Evolutionary conservation across 2,113 vertebrate genomes (phyloP), one percentile per base, ranked within the genome.

Genomic region (Tretioscincus oriximinensis): DNA sequence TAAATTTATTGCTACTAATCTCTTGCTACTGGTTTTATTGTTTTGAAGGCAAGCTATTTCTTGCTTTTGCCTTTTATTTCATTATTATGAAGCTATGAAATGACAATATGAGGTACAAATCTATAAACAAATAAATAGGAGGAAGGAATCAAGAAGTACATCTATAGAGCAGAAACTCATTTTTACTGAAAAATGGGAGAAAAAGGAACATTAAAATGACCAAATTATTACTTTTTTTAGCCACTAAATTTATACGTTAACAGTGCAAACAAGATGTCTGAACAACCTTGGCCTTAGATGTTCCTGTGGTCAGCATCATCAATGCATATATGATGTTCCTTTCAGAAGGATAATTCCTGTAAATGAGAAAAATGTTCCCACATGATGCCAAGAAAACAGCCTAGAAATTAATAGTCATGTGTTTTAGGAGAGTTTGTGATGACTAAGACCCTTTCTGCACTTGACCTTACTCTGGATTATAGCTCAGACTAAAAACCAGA

Each of bases 51-150:
- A 45, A 64, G 24, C 31, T 63, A 61, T 63, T 63, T 63, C 22
- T 63, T 76, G 29, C 21, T 41, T 41, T 76, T 76, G 31, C 60
- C 74, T 47, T 76, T 76, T 76, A 65, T 64, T 76, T 63, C 47
- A 63, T 76, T 64, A 64, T 64, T 64, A 18, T 76, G 74, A 76
- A 47, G 24, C 35, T 64, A 47, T 14, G 24, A 45, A n/a, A 16
- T 76, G 61, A 65, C 45, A 24, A 63, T 12, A 24, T 64, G 74
- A 26, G 61, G 64, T 58, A 41, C 8, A 65, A 45, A 76, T 64
- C 60, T 76, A 64, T n/a, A 10, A 64, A 47, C 24, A 7, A 41
- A 75, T 72, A 6, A 74, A 31, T 74, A 41, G 64, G 45, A 63
- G 35, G 35, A 26, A 54, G 35, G 11, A 51, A 14, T 47, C 35